These are phyloP conservation scores for Microhierax caerulescens DNA, from an alignment of 2,797 vertebrate species.

Conservation along the genomic window DNA sequence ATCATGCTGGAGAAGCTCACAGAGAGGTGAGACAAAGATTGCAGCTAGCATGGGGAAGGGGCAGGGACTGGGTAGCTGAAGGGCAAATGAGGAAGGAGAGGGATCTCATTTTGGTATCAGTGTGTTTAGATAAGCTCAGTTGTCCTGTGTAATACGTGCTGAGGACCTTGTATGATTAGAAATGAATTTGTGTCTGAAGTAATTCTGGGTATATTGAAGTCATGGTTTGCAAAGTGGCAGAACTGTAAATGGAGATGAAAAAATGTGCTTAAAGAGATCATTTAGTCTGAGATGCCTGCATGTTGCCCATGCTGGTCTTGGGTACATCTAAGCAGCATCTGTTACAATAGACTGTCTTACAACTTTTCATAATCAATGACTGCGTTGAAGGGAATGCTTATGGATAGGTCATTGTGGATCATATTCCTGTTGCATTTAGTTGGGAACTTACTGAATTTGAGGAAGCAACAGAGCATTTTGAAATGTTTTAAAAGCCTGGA, in stretches of 20 bases:
- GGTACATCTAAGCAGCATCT: background rate
- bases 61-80: background rate
- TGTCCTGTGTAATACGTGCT: background rate
- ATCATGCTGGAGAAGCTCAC: background rate
- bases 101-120: background rate
- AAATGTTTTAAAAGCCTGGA: background rate
- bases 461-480: background rate
- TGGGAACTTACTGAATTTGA: background rate
- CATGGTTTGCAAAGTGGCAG: background rate
- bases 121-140: background rate
- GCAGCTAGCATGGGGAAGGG: background rate
- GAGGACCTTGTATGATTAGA: background rate
- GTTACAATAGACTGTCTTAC: background rate
- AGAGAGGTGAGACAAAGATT: background rate
- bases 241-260: background rate
- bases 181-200: background rate
- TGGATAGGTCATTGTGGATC: background rate
- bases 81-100: background rate
- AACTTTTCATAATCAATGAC: background rate
- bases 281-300: background rate
- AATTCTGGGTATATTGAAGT: background rate
- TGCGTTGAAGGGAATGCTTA: background rate
- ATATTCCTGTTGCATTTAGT: background rate
- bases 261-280: background rate
- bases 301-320: background rate